Conservation (phyloP, 1,140 invertebrate species). For the Streblospio benedicti region DNA sequence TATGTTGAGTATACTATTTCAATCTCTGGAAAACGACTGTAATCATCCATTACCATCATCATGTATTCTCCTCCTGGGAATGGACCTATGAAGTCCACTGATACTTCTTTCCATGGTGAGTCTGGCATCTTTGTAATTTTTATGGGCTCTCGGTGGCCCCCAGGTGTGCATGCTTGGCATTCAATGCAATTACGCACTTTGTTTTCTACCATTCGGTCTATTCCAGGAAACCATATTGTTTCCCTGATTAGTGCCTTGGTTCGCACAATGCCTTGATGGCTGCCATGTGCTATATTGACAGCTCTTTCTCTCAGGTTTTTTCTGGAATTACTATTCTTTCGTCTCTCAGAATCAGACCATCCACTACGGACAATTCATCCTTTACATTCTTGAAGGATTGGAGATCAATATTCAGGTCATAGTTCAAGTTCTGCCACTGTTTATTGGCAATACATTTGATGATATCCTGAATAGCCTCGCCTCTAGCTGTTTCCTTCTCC, state of each 20-base stretch:
- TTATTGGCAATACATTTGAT: no score
- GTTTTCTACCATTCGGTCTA: neutral
- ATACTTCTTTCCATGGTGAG: slow-evolving; percentile 3
- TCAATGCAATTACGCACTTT: neutral
- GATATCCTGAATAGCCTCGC: no score
- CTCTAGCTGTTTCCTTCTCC: no score
- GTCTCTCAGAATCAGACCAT: neutral
- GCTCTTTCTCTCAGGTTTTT: neutral
- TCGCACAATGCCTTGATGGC: slow-evolving; percentile 1
- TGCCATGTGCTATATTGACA: neutral
- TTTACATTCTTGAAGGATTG: neutral
- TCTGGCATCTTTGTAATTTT: slow-evolving; percentile 4
- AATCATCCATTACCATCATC: neutral
- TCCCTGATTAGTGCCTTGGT: neutral
- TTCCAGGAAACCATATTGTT: slow-evolving; percentile 1
- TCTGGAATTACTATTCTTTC: neutral
- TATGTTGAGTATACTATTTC: slow-evolving; percentile 2
- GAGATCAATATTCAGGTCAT: no score
- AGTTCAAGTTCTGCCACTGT: no score
- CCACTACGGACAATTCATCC: neutral
- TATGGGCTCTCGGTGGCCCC: neutral
- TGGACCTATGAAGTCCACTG: neutral
- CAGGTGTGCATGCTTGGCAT: slow-evolving; percentile 1
- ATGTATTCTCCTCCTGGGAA: neutral
- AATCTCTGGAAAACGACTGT: slow-evolving; percentile 3